A percentile compares a stretch with the other conserved stretches of the same genome.
phyloP scores from a whole-genome alignment of 2,888 invertebrate genomes.

The Orchesellides sinensis region DNA sequence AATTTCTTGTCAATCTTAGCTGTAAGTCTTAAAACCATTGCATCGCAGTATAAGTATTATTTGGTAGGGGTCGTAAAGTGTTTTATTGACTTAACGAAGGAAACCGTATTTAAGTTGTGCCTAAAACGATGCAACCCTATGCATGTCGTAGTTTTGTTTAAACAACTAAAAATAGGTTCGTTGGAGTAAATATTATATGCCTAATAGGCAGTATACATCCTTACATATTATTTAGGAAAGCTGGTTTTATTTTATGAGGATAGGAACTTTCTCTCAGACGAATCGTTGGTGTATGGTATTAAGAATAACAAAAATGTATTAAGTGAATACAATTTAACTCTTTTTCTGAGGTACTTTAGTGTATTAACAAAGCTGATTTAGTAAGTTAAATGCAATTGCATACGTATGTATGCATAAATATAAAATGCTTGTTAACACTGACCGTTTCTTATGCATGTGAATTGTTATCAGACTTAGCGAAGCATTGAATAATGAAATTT shows the following conservation, averaged over 20 bases:
- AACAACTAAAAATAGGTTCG: constrained; percentile 21
- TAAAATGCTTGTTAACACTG: background rate
- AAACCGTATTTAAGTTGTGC: background rate
- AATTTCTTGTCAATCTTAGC: constrained; percentile 27
- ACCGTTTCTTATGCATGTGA: constrained; percentile 5
- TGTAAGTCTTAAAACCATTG: constrained; percentile 10
- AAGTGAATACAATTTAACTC: constrained; percentile 17
- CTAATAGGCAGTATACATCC: background rate
- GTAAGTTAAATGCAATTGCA: background rate
- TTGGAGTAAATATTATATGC: too few species aligned
- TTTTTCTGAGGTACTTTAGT: constrained; percentile 22
- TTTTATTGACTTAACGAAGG: constrained; percentile 40
- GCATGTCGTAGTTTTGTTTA: too few species aligned
- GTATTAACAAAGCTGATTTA: constrained; percentile 12
- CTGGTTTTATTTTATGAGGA: background rate
- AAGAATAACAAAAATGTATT: background rate
- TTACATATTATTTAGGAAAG: background rate
- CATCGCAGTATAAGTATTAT: constrained; percentile 16
- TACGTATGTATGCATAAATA: background rate
- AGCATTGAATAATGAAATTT: constrained; percentile 26
- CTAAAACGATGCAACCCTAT: background rate
- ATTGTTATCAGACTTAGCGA: background rate
- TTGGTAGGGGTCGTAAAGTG: constrained; percentile 34
- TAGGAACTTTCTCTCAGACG: background rate
- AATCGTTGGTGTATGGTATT: background rate